Percentiles rank a stretch among this genome's conserved stretches.
These are phyloP conservation scores for Fistularia commersonii DNA, from an alignment of 2,797 vertebrate species.

Conservation along the genomic window DNA sequence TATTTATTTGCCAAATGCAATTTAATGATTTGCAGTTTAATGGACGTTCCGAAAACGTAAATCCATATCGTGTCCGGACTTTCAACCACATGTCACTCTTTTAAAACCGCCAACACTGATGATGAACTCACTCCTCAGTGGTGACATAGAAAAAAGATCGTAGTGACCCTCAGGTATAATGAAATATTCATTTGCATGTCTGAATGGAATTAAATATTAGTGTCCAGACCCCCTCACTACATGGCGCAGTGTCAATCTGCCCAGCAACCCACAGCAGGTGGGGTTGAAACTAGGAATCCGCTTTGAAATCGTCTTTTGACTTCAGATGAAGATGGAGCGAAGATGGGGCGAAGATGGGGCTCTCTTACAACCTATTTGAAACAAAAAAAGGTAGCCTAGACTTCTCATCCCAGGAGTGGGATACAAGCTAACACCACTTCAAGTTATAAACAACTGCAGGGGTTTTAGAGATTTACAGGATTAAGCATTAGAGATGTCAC, in stretches of 20 bases:
- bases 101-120: slow-evolving; percentile 6
- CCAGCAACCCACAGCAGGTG: slow-evolving; percentile 22
- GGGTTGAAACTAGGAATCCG: too few species aligned
- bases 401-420: too few species aligned
- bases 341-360: not conserved
- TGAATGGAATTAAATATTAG: slow-evolving; percentile 55
- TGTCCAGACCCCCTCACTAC: slow-evolving; percentile 31
- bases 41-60: too few species aligned
- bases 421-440: too few species aligned
- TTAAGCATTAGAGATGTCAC: too few species aligned
- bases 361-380: too few species aligned
- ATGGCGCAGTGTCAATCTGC: slow-evolving; percentile 35
- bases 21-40: slow-evolving; percentile 3
- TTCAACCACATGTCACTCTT: not conserved
- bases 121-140: slow-evolving; percentile 6
- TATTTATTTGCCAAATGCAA: slow-evolving; percentile 1
- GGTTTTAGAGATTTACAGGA: too few species aligned
- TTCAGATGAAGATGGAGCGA: too few species aligned
- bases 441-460: too few species aligned
- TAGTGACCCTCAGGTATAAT: slow-evolving; percentile 29
- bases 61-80: not conserved
- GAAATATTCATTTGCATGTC: slow-evolving; percentile 58
- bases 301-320: too few species aligned
- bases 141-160: slow-evolving; percentile 14
- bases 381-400: too few species aligned